Percentiles rank a stretch among this genome's conserved stretches.
phyloP scores from a whole-genome alignment of 2,797 vertebrate genomes.

The Hemitrygon akajei region DNA sequence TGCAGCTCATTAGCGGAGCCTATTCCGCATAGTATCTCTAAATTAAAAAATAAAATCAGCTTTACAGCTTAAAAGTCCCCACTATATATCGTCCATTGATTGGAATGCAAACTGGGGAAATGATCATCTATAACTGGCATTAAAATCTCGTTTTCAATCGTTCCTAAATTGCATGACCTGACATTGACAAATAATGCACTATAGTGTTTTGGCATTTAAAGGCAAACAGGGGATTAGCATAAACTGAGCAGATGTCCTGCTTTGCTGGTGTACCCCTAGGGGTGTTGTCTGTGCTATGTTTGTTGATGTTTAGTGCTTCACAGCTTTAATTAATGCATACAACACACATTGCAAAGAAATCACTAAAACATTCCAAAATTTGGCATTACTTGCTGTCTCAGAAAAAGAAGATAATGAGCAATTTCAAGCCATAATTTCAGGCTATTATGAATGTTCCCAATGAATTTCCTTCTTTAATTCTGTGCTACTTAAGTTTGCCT shows the following conservation, averaged over 20 bases:
- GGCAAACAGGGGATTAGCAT: background rate
- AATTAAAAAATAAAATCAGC: background rate
- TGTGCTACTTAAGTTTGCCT: background rate
- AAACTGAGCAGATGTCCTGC: constrained; percentile 13
- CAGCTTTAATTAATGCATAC: background rate
- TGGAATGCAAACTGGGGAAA: background rate
- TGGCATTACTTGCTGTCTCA: background rate
- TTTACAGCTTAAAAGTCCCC: background rate
- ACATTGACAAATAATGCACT: background rate
- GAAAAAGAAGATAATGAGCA: background rate
- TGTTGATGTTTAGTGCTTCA: background rate
- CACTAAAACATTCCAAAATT: background rate
- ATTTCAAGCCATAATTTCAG: background rate
- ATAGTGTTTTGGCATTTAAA: constrained; percentile 18
- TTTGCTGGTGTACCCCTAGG: background rate
- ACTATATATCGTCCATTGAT: background rate
- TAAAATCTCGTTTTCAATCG: background rate
- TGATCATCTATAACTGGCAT: no score
- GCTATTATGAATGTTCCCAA: background rate
- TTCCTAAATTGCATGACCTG: background rate
- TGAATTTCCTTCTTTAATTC: background rate
- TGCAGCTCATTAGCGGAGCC: no score
- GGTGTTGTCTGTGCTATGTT: no score
- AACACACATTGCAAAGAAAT: background rate
- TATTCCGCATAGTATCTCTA: no score